Conservation (phyloP, 2,797 vertebrate species). For the Gorsachius magnificus region DNA sequence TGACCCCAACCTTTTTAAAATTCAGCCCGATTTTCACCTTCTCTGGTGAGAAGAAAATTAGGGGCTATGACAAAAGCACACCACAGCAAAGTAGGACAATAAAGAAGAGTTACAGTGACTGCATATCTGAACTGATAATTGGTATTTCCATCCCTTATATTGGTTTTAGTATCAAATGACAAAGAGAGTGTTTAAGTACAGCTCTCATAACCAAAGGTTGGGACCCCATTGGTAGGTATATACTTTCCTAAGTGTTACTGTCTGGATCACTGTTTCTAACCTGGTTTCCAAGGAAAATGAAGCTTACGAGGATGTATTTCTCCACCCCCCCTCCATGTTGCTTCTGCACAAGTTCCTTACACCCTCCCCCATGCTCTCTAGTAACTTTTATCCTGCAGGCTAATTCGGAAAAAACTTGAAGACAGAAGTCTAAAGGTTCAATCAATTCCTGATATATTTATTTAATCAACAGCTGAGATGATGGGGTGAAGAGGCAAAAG, state of each 20-base stretch:
- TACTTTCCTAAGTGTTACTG: background rate
- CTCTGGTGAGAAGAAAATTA: background rate
- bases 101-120: background rate
- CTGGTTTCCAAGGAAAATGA: background rate
- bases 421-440: background rate
- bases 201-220: background rate
- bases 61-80: background rate
- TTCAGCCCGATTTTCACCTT: background rate
- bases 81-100: fast-evolving
- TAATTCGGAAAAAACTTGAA: background rate
- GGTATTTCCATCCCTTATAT: background rate
- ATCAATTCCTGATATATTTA: background rate
- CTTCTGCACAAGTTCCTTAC: background rate
- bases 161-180: background rate
- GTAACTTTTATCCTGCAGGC: background rate
- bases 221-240: no score
- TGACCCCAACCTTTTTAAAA: background rate
- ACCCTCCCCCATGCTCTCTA: background rate
- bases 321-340: background rate
- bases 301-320: background rate
- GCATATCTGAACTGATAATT: background rate
- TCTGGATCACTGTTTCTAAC: background rate
- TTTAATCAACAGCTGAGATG: background rate
- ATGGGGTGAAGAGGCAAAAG: background rate
- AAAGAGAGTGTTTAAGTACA: background rate